Percentiles rank a stretch among this genome's conserved stretches.
phyloP scores from a whole-genome alignment of 2,888 invertebrate species.

The Polia nebulosa region DNA sequence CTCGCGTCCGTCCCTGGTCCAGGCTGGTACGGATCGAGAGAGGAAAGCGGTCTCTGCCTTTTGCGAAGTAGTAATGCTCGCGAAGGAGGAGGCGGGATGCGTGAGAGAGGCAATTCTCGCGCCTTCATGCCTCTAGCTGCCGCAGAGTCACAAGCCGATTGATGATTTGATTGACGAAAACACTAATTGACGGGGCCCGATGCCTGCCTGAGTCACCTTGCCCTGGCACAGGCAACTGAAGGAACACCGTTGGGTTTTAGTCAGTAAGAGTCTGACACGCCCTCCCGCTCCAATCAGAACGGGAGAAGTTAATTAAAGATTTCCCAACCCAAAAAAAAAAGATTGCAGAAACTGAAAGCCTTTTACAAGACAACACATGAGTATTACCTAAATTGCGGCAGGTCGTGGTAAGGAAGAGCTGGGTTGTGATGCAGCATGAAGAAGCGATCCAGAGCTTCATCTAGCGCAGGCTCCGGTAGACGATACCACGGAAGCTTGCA shows the following conservation, averaged over 20 bases:
- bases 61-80: no score
- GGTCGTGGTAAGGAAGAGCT: constrained; percentile 77
- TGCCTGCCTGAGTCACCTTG: no score
- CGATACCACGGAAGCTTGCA: constrained; percentile 81
- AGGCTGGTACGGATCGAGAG: no score
- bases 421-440: constrained; percentile 77
- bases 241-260: not conserved
- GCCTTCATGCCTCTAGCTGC: no score
- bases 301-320: not conserved
- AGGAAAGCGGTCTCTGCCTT: no score
- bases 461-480: constrained; percentile 77
- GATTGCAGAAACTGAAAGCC: no score
- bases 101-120: no score
- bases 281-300: not conserved
- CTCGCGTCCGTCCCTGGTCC: no score
- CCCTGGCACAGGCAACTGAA: not conserved
- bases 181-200: no score
- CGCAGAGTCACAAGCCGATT: no score
- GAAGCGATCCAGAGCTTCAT: constrained; percentile 80
- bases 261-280: not conserved
- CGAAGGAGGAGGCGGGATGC: no score
- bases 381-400: constrained; percentile 79
- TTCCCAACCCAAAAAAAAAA: not conserved
- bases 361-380: not conserved
- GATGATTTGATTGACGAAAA: no score